These are phyloP conservation scores for Enhydra lutris DNA, from an alignment of 2,113 vertebrate species.

Conservation along the genomic window DNA sequence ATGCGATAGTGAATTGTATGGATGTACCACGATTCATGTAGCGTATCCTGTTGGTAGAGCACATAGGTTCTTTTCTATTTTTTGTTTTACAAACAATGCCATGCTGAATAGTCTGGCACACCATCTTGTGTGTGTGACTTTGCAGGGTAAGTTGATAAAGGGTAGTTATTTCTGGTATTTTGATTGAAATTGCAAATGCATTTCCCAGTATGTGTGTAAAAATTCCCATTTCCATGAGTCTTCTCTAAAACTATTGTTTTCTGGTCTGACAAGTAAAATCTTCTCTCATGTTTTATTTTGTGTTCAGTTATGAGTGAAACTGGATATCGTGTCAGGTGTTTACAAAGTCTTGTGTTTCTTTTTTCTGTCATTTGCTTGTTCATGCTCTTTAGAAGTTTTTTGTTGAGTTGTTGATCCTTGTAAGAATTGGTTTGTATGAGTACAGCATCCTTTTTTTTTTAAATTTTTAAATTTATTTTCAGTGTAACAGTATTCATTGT, in stretches of 20 bases:
- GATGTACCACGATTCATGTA: background rate
- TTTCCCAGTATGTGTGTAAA: background rate
- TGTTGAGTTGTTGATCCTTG: background rate
- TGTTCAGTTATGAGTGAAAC: background rate
- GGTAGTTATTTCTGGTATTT: background rate
- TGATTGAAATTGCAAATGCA: background rate
- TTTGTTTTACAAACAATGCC: background rate
- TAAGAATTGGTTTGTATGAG: conserved; percentile 4
- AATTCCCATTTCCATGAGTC: background rate
- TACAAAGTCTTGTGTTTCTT: background rate
- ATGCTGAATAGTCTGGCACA: background rate
- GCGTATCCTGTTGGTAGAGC: background rate
- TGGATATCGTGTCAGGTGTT: background rate
- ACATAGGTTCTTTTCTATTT: background rate
- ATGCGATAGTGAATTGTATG: background rate
- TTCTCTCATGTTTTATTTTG: background rate
- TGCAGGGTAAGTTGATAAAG: background rate
- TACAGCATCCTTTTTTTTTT: no score
- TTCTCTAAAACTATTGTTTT: background rate
- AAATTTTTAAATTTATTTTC: no score
- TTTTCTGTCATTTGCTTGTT: background rate
- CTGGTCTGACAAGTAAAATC: background rate
- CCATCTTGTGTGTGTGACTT: background rate
- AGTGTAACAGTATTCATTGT: no score
- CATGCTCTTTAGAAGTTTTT: background rate